Base-by-base conservation (phyloP, 2,797 vertebrate species). In the Gadopsis marmoratus region DNA sequence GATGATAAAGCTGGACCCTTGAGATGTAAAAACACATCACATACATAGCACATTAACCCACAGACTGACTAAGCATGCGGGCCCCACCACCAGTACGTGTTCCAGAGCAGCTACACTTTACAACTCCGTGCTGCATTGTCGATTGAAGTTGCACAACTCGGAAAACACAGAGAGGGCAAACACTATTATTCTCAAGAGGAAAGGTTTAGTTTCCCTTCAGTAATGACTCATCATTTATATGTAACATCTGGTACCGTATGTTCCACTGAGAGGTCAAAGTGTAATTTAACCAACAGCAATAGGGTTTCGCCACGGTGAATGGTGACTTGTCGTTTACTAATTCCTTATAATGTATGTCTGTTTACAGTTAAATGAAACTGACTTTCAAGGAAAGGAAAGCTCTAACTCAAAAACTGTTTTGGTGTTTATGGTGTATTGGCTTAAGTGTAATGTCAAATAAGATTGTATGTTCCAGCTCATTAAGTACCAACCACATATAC, bases 1-100 rank as follows among this genome's bases (percentile, higher is more conserved):
- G 76, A 91, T 86, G 87, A 91, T 90, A 91, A 92, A 92, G 84
- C 81, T 92, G 85, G 75, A 90, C 85, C 59, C 66, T 87, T 78
- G 73, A 76, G 69, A 70, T 78, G 69, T 89, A 86, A 91, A 79
- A 82, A 86, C 69, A 81, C 53, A 74, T 87, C 55, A 26, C 26
- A 26, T 26, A 26, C 26, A 26, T 26, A 78, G 64, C 67, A 71
- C 76, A 76, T 91, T 90, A 87, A 81, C 79, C 65, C 26, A 21
- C 21, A 60, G 60, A 72, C 56, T 71, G 69, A 79, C 70, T 19
- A 71, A 82, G 56, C 65, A 70, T 35, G 67, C 29, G 2, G 14
- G 11, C 33, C 41, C 7, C 10, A 41, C 37, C 10, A 33, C n/a
- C 21, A 17, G 9, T 26, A 63, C 3, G 1, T 76, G 19, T 31